Conservation (phyloP, 1,140 invertebrate species). For the Spodoptera litura region DNA sequence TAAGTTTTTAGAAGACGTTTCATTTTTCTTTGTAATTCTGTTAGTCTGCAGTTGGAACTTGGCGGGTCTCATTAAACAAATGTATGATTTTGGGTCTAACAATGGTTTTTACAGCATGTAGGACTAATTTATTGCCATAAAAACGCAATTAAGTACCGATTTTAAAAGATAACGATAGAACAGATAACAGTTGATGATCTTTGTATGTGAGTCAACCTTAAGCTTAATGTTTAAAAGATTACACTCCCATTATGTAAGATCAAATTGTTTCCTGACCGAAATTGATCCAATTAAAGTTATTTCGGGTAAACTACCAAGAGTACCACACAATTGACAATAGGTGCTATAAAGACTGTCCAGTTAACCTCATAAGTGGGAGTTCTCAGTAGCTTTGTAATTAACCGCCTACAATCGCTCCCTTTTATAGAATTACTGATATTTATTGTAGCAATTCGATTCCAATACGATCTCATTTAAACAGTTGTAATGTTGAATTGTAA, state of each 20-base stretch:
- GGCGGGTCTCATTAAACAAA: no score
- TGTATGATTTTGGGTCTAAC: no score
- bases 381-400: constrained; percentile 20
- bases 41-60: no score
- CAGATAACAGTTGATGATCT: no score
- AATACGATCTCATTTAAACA: constrained; percentile 21
- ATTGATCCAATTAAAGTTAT: constrained; percentile 12
- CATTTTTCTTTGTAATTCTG: no score
- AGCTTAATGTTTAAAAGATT: no score
- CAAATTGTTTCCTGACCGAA: constrained; percentile 2
- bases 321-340: constrained; percentile 7
- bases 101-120: no score
- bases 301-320: constrained; percentile 4
- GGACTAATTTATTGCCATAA: no score
- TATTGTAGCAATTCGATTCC: constrained; percentile 33
- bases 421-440: constrained; percentile 20
- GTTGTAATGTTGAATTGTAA: constrained; percentile 33
- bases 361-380: constrained; percentile 17
- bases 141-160: no score
- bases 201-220: no score
- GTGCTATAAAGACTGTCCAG: not conserved
- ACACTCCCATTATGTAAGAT: not conserved
- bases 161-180: no score
- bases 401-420: constrained; percentile 26
- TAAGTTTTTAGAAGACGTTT: no score